Evolutionary conservation across 2,888 invertebrate genomes (phyloP), one percentile per base, ranked within the genome.

Genomic region (Thelaira solivaga): DNA sequence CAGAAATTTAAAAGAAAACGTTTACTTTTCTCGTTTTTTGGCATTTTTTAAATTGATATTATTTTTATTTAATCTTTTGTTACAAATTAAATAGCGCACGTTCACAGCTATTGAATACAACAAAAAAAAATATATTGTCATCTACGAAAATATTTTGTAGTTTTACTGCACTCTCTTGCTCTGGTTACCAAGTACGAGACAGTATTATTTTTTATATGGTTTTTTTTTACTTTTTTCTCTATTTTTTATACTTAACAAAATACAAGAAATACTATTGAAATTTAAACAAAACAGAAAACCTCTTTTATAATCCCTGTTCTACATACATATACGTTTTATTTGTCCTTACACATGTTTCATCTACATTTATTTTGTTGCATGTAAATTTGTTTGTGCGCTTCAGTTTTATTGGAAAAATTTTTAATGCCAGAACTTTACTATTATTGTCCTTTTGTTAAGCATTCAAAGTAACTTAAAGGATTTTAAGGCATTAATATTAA

Each of bases 401-500:
- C 26, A 6, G 8, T 22, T 53, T 55, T 55, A 36, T 67, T 34
- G 53, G 3, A 55, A 65, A 22, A 67, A 29, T 67, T 68, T 55
- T 41, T 68, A 68, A 68, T 57, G 53, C 51, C 57, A 64, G 57
- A 34, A 69, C 55, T 47, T 43, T 51, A 74, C 49, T 43, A 51
- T 51, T 43, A 65, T 53, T 51, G 51, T 74, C 51, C 57, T 57
- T 72, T 39, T 16, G 2, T 20, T 4, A 18, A 45, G 34, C 34
- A 34, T 55, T 26, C 24, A 45, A n/a, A 36, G 5, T 0, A 31
- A 53, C 16, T 10, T 24, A 62, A 71, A 53, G 57, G 73, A 57
- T 64, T 64, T n/a, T 57, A 45, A 45, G 13, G 20, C 59, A 57
- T 62, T 77, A 72, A 62, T 64, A 73, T 68, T 68, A 68, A 77